Evolutionary conservation across 2,888 invertebrate genomes (phyloP), one percentile per base, ranked within the genome.

Genomic region (Drosophila atripex): DNA sequence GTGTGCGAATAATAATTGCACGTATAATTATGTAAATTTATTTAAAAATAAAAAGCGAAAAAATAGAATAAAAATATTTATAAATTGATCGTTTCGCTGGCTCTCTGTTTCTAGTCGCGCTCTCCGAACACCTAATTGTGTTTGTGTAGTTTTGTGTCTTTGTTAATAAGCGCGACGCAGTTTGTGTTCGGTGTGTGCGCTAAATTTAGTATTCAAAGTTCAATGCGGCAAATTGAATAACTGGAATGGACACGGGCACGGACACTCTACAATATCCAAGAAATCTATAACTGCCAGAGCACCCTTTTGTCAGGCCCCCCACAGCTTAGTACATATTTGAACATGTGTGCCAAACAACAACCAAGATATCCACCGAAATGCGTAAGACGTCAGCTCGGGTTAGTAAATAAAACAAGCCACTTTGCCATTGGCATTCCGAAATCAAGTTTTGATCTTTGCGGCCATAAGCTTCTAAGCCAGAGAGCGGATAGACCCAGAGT

Each of bases 121-220:
- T 35, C 28, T 28, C 8, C 8, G 11, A 32, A 23, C 21, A 9
- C 8, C 12, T 16, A 25, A 51, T 47, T 63, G 23, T 21, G 38
- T 49, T 46, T 18, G 23, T 54, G 52, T 39, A 52, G 53, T 63
- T 71, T 63, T 63, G 54, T 71, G 53, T 54, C 53, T 76, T 71
- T 72, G 71, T 76, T 79, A 71, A 77, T 76, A 85, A 76, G 73
- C 82, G 74, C 82, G 83, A 41, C 82, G 82, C 71, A 83, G 71
- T 83, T 18, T 18, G 18, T 18, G 18, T 18, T 85, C 68, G 61
- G 39, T 61, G 64, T 60, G 43, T 65, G 74, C 43, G 72, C 85
- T 80, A 84, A 77, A 80, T 77, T 80, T 78, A 78, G 75, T 72
- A 73, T 55, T 45, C 85, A 85, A 82, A 85, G 85, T 77, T 82